Conservation (phyloP, 1,140 invertebrate genomes). For the Neotoxoptera formosana region DNA sequence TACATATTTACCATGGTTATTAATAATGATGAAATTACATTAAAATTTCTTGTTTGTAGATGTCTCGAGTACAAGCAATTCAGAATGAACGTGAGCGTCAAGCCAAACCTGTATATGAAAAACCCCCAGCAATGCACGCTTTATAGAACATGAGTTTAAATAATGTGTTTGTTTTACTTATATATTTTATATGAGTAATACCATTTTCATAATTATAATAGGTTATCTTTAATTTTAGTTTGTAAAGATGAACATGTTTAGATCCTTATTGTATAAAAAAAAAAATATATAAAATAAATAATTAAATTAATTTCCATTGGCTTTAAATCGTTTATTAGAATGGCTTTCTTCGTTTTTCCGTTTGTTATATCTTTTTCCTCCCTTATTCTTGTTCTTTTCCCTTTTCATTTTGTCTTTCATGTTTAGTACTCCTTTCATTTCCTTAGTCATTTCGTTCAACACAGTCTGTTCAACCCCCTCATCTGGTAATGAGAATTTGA, state of each 20-base stretch:
- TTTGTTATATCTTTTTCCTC: slow-evolving; percentile 42
- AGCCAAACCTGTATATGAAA: slow-evolving; percentile 25
- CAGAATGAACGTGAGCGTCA: background rate
- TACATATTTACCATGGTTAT: background rate
- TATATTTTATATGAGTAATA: background rate
- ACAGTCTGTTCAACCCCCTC: slow-evolving; percentile 22
- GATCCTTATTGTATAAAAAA: background rate
- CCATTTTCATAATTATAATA: slow-evolving; percentile 39
- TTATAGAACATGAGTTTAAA: background rate
- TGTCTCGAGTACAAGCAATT: slow-evolving; percentile 10
- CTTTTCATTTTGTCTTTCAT: slow-evolving; percentile 43
- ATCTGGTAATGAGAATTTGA: slow-evolving; percentile 43
- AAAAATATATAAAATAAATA: background rate
- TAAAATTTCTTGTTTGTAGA: background rate
- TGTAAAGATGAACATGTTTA: slow-evolving; percentile 18
- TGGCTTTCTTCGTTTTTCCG: background rate
- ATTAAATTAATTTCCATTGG: slow-evolving; percentile 32
- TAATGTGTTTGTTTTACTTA: background rate
- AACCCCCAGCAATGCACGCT: slow-evolving; percentile 47
- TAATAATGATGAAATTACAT: background rate
- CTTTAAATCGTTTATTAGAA: slow-evolving; percentile 22
- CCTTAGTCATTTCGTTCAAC: slow-evolving; percentile 48
- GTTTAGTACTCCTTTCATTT: slow-evolving; percentile 4
- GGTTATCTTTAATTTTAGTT: background rate
- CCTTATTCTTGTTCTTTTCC: slow-evolving; percentile 45